Evolutionary conservation across 2,888 invertebrate genomes (phyloP), one percentile per base, ranked within the genome.

Genomic region (Tipula lateralis): DNA sequence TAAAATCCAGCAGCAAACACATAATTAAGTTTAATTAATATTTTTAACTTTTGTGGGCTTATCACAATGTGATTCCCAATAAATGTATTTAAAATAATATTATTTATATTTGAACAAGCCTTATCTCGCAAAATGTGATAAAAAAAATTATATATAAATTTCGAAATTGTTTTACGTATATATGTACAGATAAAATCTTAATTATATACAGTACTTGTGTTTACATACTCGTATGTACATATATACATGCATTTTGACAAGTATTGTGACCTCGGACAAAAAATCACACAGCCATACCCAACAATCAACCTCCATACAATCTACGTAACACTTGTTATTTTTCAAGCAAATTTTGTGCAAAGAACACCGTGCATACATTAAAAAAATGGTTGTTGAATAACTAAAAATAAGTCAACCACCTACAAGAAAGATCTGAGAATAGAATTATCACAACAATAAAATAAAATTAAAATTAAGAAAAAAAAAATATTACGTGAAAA

Each of bases 381-480:
- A 24, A 66, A 66, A 66, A 66, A 66, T 66, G 66, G 66, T 66
- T 66, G 66, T 66, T 66, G 66, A 66, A 66, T 66, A 66, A 19
- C 66, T 66, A 66, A 66, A 66, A 66, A 66, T 66, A 66, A 66
- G 66, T 24, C 66, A 66, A 66, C 66, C 66, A 66, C 66, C 66
- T 66, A 66, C 66, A 66, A 66, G 19, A 50, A 50, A 50, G 24
- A 66, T 66, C 66, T 24, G 9, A 66, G 66, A 66, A 66, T 66
- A 66, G 66, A 66, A 66, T 66, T 66, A 66, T 66, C 66, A 66
- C 66, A 66, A 66, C 66, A 66, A 66, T 66, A 66, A 66, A 66
- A 66, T 66, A 24, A 66, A 66, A 66, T 24, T 66, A 66, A 66
- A 24, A 24, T 24, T 66, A 24, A 66, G 66, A 24, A 66, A 44